phyloP scores from a whole-genome alignment of 1,140 invertebrate species.

The Ericerus pela region DNA sequence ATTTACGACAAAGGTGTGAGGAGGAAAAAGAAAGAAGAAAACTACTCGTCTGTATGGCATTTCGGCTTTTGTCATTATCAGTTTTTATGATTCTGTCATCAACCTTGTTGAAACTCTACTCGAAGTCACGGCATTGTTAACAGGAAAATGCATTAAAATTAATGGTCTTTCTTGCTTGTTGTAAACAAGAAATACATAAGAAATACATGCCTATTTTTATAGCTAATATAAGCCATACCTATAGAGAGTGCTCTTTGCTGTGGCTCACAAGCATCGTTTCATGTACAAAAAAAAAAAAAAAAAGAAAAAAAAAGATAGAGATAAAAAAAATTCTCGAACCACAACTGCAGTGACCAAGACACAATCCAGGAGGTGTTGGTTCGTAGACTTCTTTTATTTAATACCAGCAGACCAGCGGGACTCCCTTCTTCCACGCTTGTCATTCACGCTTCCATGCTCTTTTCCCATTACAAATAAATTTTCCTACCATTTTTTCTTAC shows the following conservation, averaged over 20 bases:
- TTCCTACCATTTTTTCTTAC: slow-evolving; percentile 8
- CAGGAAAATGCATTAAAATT: slow-evolving; percentile 12
- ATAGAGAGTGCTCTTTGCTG: no score
- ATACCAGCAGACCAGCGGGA: neutral
- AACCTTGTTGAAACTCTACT: neutral
- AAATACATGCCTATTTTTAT: no score
- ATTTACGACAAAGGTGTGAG: no score
- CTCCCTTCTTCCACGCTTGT: neutral
- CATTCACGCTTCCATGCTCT: slow-evolving; percentile 10
- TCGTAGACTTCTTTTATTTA: neutral
- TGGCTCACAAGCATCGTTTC: neutral
- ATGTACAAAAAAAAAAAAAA: neutral
- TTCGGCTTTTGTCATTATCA: neutral
- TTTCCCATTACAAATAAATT: slow-evolving; percentile 11
- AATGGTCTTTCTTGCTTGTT: slow-evolving; percentile 2
- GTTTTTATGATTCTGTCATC: slow-evolving; percentile 6
- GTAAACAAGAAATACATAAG: slow-evolving; percentile 2
- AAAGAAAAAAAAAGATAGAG: neutral
- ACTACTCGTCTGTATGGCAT: neutral
- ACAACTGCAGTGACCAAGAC: neutral
- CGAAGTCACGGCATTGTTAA: neutral
- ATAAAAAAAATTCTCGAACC: neutral
- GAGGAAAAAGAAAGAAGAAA: neutral
- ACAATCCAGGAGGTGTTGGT: slow-evolving; percentile 5
- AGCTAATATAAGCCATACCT: no score